phyloP scores from a whole-genome alignment of 2,888 invertebrate genomes.

The Arge pagana region DNA sequence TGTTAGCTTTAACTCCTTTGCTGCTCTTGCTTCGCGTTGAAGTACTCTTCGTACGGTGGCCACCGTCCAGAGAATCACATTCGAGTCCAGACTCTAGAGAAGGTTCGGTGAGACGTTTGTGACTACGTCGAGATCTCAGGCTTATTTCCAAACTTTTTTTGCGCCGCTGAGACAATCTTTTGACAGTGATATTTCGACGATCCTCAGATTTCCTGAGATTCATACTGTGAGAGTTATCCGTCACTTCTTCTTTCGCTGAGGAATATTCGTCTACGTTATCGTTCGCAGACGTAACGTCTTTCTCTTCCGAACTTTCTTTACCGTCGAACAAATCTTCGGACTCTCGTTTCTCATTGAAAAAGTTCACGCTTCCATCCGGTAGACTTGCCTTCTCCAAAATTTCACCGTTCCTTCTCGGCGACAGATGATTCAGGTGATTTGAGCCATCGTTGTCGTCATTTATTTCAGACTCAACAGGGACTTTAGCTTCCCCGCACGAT shows the following conservation, averaged over 20 bases:
- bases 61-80: constrained; percentile 11
- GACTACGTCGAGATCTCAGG: constrained; percentile 41
- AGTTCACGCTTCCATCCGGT: constrained; percentile 61
- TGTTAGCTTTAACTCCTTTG: constrained; percentile 38
- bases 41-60: background rate
- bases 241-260: constrained; percentile 15
- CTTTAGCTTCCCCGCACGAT: background rate
- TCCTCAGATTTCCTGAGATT: constrained; percentile 42
- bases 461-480: background rate
- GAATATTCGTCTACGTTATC: constrained; percentile 13
- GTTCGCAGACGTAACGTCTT: background rate
- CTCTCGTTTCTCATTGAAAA: constrained; percentile 39
- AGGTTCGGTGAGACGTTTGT: constrained; percentile 38
- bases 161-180: constrained; percentile 38
- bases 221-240: constrained; percentile 30
- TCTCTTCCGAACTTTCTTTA: constrained; percentile 4
- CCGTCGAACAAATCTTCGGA: background rate
- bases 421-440: too few species aligned
- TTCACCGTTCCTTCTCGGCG: too few species aligned
- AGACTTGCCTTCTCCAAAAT: constrained; percentile 50
- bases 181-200: constrained; percentile 44
- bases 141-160: constrained; percentile 30
- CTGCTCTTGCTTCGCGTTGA: constrained; percentile 24
- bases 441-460: background rate
- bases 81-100: constrained; percentile 24